phyloP scores from a whole-genome alignment of 2,113 vertebrate genomes.

The Psettodes erumei region DNA sequence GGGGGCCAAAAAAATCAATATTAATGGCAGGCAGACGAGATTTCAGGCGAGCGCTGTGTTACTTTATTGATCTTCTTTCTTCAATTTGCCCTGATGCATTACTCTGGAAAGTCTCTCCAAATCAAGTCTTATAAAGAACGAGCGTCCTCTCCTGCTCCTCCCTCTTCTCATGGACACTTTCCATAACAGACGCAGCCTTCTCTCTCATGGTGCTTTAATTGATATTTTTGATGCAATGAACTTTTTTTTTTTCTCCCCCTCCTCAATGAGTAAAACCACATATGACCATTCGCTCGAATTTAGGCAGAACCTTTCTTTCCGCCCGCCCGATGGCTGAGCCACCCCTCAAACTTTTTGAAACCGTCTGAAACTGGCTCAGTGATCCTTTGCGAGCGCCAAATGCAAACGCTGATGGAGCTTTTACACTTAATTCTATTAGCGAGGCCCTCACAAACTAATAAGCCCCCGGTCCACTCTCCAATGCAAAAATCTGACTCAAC shows the following conservation, averaged over 20 bases:
- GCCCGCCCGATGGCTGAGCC: background rate
- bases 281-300: too few species aligned
- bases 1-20: constrained; percentile 18
- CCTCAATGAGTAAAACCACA: too few species aligned
- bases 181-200: background rate
- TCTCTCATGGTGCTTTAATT: constrained; percentile 7
- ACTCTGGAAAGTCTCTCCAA: constrained; percentile 29
- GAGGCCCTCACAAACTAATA: constrained; percentile 27
- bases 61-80: constrained; percentile 57
- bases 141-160: background rate
- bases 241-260: too few species aligned
- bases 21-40: constrained; percentile 24
- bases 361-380: too few species aligned
- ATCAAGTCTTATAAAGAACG: constrained; percentile 20
- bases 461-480: constrained; percentile 14
- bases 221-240: background rate
- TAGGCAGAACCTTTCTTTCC: too few species aligned
- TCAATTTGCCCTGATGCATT: constrained; percentile 41
- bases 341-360: background rate
- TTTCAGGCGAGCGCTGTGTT: constrained; percentile 24
- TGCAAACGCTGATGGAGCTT: constrained; percentile 21
- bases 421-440: constrained; percentile 43
- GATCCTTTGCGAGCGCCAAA: too few species aligned
- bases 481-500: constrained; percentile 35
- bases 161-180: constrained; percentile 9